A percentile compares a stretch with the other conserved stretches of the same genome.
Evolutionary conservation across 2,888 invertebrate genomes (phyloP).

Genomic region (Eilema depressum): DNA sequence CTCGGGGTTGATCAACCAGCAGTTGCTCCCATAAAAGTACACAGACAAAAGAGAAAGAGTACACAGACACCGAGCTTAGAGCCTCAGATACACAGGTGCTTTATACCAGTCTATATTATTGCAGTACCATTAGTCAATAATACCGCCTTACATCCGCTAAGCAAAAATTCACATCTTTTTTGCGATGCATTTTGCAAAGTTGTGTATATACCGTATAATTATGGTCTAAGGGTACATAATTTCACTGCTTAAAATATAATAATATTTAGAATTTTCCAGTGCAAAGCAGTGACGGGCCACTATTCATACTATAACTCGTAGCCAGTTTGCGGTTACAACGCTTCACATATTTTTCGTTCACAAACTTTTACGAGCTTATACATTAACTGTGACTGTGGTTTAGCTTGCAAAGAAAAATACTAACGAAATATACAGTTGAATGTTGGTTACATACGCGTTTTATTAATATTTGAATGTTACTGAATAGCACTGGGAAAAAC

Average conservation of each 20-base stretch:
- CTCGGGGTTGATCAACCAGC: not conserved
- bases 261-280: not conserved
- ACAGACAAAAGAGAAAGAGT: no score
- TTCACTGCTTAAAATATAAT: not conserved
- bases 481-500: conserved; percentile 11
- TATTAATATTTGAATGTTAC: conserved; percentile 20
- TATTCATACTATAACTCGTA: conserved; percentile 8
- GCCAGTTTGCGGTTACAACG: conserved; percentile 9
- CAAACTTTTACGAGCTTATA: conserved; percentile 10
- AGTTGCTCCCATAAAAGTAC: not conserved
- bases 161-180: no score
- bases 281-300: not conserved
- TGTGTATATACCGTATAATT: no score
- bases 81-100: no score
- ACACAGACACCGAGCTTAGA: no score
- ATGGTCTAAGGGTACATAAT: no score
- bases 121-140: no score
- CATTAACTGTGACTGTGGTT: conserved; percentile 18
- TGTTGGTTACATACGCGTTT: not conserved
- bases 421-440: conserved; percentile 6
- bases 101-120: no score
- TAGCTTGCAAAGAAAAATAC: conserved; percentile 10
- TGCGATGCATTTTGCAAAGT: no score
- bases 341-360: conserved; percentile 16
- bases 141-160: no score